Conservation (phyloP, 2,888 invertebrate species). For the Zelleria hepariella region DNA sequence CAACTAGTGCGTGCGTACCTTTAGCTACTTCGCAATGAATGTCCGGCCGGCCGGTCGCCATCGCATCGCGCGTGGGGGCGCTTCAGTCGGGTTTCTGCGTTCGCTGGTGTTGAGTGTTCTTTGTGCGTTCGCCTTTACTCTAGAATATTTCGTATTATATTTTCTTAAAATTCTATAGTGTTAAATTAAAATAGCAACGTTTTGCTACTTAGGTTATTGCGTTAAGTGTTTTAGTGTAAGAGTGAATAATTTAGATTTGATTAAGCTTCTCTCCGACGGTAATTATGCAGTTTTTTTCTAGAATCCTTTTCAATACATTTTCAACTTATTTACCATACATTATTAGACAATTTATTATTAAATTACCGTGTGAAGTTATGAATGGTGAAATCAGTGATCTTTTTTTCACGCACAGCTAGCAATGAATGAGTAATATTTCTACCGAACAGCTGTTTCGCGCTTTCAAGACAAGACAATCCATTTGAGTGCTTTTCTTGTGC, state of each 20-base stretch:
- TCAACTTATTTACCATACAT: too few relatives aligned
- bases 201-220: background rate
- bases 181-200: background rate
- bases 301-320: background rate
- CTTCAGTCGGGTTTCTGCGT: constrained; percentile 66
- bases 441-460: too few relatives aligned
- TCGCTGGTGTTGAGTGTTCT: constrained; percentile 41
- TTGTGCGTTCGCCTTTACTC: constrained; percentile 48
- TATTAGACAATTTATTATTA: too few relatives aligned
- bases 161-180: constrained; percentile 12
- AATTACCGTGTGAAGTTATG: too few relatives aligned
- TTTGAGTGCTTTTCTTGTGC: too few relatives aligned
- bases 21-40: background rate
- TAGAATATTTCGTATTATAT: constrained; percentile 46
- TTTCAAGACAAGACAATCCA: too few relatives aligned
- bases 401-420: too few relatives aligned
- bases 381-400: too few relatives aligned
- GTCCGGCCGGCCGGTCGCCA: background rate
- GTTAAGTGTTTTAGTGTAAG: background rate
- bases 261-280: background rate
- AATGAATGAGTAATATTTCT: too few relatives aligned
- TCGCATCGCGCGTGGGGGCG: constrained; percentile 11
- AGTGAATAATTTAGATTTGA: background rate
- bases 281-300: background rate
- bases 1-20: background rate